Percentiles rank a stretch among this genome's conserved stretches.
Evolutionary conservation across 2,888 invertebrate species (phyloP).

Genomic region (Coelogynopora nodosa): DNA sequence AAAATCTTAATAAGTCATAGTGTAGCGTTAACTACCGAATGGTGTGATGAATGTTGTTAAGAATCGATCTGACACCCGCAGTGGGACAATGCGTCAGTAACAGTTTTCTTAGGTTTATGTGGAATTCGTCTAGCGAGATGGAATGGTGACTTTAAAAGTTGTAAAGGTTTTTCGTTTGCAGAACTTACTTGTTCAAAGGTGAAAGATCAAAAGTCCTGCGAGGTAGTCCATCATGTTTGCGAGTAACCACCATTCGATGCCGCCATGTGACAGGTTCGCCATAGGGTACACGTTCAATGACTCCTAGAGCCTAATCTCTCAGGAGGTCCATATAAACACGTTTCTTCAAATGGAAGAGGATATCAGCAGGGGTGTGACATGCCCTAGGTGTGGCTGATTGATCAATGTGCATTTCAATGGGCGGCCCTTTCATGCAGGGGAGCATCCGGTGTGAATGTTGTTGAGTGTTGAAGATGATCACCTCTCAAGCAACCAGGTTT

Average conservation of each 20-base stretch:
- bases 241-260: not conserved
- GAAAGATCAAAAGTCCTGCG: not conserved
- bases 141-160: constrained; percentile 39
- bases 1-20: constrained; percentile 47
- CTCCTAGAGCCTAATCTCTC: not conserved
- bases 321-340: not conserved
- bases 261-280: not conserved
- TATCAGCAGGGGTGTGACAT: not conserved
- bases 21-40: constrained; percentile 47
- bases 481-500: not conserved
- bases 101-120: constrained; percentile 47
- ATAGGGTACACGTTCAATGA: not conserved
- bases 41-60: constrained; percentile 47
- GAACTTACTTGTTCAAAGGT: not conserved
- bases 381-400: not conserved
- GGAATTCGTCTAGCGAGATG: constrained; percentile 47
- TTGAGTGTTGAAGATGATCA: not conserved
- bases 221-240: not conserved
- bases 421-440: not conserved
- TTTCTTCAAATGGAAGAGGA: not conserved
- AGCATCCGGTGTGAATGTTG: not conserved
- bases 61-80: constrained; percentile 47
- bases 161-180: not conserved
- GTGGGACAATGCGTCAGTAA: constrained; percentile 47
- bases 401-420: not conserved